Evolutionary conservation across 2,888 invertebrate species (phyloP), one percentile per base, ranked within the genome.

Genomic region (Cryptocephalus primarius): DNA sequence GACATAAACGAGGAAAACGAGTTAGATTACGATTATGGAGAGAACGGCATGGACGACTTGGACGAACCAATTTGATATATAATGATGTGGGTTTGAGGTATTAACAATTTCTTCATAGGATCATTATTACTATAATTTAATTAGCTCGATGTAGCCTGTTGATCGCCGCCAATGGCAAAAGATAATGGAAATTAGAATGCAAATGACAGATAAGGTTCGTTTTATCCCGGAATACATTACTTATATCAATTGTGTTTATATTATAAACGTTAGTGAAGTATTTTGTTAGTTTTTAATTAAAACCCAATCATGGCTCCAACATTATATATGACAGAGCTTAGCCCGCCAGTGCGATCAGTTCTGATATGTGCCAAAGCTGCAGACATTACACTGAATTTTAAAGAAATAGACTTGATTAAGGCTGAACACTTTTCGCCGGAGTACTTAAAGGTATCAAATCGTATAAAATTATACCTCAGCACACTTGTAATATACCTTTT

Each of bases 21-120:
- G 32, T 55, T 58, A 8, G 56, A 59, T 12, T 59, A 56, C 46
- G 60, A 56, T 9, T 56, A 60, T 46, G 50, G 52, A 9, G 56
- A 57, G 11, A 55, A 58, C 9, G 53, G 54, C 13, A 32, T 43
- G 13, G 39, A 42, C 8, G 49, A 55, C n/a, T 45, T 44, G 39
- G 55, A 52, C 14, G 53, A 54, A 43, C 47, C 13, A 11, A 11
- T 33, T 14, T 33, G 12, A 13, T 22, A 13, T 2, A 12, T 39
- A 11, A 10, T 40, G 13, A 12, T 31, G n/a, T n/a, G n/a, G n/a
- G n/a, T n/a, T n/a, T n/a, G 12, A 39, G 10, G 13, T 22, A 22
- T 22, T 22, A 22, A 2, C 6, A 22, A 22, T 22, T 22, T 22
- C 6, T 22, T 6, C 22, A n/a, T n/a, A n/a, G n/a, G n/a, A n/a